A percentile compares a stretch with the other conserved stretches of the same genome.
Evolutionary conservation across 2,888 invertebrate genomes (phyloP).

Genomic region (Scaptodrosophila latifasciaeformis): DNA sequence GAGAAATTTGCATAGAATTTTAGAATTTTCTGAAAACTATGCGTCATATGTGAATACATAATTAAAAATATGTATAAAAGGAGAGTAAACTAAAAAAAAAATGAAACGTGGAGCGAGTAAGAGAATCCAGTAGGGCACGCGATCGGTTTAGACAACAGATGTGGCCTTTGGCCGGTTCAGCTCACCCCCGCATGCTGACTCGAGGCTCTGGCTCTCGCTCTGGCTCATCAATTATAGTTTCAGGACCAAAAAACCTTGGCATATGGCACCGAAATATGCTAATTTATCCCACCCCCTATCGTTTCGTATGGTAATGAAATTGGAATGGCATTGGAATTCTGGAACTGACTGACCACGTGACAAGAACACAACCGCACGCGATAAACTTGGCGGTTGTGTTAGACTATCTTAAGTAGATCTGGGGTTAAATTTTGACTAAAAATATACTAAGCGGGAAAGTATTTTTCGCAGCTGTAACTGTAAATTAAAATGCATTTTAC

Average conservation of each 20-base stretch:
- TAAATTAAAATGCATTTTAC: slow-evolving; percentile 68
- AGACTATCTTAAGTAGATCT: slow-evolving; percentile 16
- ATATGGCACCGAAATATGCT: slow-evolving; percentile 38
- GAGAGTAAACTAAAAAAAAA: background rate
- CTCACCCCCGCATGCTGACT: background rate
- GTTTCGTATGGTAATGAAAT: too few species aligned
- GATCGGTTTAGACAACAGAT: slow-evolving; percentile 29
- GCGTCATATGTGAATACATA: slow-evolving; percentile 31
- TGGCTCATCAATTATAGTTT: background rate
- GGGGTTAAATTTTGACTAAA: slow-evolving; percentile 46
- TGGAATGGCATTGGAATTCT: too few species aligned
- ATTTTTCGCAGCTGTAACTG: slow-evolving; percentile 53
- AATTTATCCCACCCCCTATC: slow-evolving; percentile 40
- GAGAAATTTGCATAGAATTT: slow-evolving; percentile 47
- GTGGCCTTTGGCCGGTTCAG: background rate
- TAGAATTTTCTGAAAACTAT: slow-evolving; percentile 1
- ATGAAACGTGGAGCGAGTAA: slow-evolving; percentile 27
- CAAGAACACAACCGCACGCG: slow-evolving; percentile 51
- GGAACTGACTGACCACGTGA: slow-evolving; percentile 43
- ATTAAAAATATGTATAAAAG: slow-evolving; percentile 30
- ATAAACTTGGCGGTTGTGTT: slow-evolving; percentile 34
- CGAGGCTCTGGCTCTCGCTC: background rate
- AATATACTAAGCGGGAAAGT: slow-evolving; percentile 28
- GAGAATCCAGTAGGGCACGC: slow-evolving; percentile 29
- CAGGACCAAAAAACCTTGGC: too few species aligned